Evolutionary conservation across 1,140 invertebrate species (phyloP), one percentile per base, ranked within the genome.

Genomic region (Parasteatoda tepidariorum): DNA sequence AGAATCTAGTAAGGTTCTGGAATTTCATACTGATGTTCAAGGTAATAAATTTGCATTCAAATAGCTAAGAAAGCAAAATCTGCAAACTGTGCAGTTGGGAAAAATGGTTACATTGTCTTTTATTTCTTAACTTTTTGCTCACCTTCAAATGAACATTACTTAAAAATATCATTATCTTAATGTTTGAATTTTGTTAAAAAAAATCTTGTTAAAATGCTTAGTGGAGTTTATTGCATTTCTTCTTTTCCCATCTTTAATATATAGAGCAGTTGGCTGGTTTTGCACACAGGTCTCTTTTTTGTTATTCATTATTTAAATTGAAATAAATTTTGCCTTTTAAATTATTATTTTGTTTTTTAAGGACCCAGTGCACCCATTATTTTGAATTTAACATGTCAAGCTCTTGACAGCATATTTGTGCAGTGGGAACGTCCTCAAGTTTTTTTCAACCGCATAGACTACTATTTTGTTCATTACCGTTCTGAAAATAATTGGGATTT

Each of bases 351-450:
- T 79, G 2, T 84, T 54, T 9, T 81, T 74, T 34, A 54, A 85
- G 86, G 85, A 3, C 95, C 96, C 7, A 93, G 92, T 84, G 90
- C 94, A 3, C 95, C 96, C 0, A 88, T 91, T 83, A 93, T 97
- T 87, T 88, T 94, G 22, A 96, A 96, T 88, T 88, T 96, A 22
- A 95, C 94, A 13, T 97, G 96, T 88, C 92, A 95, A 85, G 90
- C 93, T 84, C 28, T 84, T 30, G 93, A 95, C 85, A 92, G 93
- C 18, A 91, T 96, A 13, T 94, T 92, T 87, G 89, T 97, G 28
- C 93, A 95, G 85, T 97, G 95, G 95, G 91, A 93, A 67, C 91
- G 93, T 85, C 95, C 95, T 1, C 89, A 91, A 31, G 90, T 91
- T 83, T 94, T 92, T 88, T 93, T 93, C 88, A 93, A 86, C 5